Evolutionary conservation across 2,797 vertebrate species (phyloP).

Genomic region (Dermochelys coriacea): DNA sequence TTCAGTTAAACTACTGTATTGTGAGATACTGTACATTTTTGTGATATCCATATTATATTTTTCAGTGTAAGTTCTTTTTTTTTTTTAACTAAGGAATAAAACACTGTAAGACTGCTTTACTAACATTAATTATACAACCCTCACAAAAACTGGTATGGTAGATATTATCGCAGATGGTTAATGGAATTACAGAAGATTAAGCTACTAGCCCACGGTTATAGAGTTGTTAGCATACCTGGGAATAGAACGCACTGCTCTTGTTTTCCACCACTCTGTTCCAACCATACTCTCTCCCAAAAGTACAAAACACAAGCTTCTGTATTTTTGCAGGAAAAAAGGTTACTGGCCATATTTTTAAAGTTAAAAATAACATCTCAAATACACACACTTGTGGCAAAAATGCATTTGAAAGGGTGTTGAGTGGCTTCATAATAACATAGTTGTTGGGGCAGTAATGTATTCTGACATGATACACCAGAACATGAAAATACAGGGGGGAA

Average conservation of each 20-base stretch:
- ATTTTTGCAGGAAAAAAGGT: neutral
- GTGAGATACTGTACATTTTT: neutral
- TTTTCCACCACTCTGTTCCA: neutral
- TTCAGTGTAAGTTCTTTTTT: neutral
- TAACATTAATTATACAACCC: slow-evolving; percentile 18
- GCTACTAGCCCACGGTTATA: neutral
- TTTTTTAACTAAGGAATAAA: neutral
- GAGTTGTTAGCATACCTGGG: neutral
- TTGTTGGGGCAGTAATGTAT: too few species aligned
- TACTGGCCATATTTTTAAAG: neutral
- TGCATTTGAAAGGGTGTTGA: neutral
- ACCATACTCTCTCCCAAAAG: neutral
- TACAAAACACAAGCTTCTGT: neutral
- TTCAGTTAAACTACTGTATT: neutral
- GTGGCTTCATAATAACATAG: neutral
- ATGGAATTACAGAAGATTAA: slow-evolving; percentile 26
- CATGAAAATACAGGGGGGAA: too few species aligned
- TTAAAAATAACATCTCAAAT: neutral
- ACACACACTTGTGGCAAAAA: neutral
- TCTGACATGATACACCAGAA: too few species aligned
- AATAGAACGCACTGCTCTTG: slow-evolving; percentile 10
- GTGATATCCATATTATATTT: neutral
- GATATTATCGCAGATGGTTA: slow-evolving; percentile 13
- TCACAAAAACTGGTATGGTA: slow-evolving; percentile 27
- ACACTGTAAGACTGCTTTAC: slow-evolving; percentile 24